These are phyloP conservation scores for Cydia pomonella DNA, from an alignment of 1,140 invertebrate genomes.

Conservation along the genomic window DNA sequence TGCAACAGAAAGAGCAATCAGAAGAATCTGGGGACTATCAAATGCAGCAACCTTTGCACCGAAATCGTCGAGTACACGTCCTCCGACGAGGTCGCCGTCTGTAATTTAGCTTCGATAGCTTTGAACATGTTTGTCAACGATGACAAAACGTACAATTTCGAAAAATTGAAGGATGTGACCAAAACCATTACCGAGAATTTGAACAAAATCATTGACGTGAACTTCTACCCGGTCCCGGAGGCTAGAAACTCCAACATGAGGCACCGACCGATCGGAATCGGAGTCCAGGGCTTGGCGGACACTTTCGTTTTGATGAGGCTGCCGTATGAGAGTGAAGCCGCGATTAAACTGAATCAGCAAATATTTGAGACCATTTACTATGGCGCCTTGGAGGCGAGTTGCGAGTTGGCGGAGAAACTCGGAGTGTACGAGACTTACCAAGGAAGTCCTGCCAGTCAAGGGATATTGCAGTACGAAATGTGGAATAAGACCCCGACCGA, in stretches of 20 bases:
- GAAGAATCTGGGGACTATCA: conserved; percentile 99
- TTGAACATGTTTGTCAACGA: conserved; percentile 96
- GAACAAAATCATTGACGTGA: conserved; percentile 99
- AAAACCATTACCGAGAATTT: conserved; percentile 96
- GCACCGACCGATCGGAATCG: conserved; percentile 98
- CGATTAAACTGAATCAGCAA: conserved; percentile 93
- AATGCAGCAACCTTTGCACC: conserved; percentile 98
- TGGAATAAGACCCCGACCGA: conserved; percentile 94
- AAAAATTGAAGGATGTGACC: conserved; percentile 92
- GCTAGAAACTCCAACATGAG: conserved; percentile 93
- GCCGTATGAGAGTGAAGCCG: conserved; percentile 94
- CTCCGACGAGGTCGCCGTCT: conserved; percentile 97
- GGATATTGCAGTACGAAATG: conserved; percentile 99
- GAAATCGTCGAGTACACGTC: conserved; percentile 98
- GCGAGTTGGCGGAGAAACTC: conserved; percentile 93
- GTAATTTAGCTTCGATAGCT: conserved; percentile 99
- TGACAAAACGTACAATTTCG: conserved; percentile 93
- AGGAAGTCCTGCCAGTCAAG: conserved; percentile 96
- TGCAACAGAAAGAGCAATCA: conserved; percentile 99
- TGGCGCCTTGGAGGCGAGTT: conserved; percentile 97
- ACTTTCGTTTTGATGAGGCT: conserved; percentile 96
- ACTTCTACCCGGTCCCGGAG: conserved; percentile 97
- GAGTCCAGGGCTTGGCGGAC: conserved; percentile 98
- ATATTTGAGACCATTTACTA: conserved; percentile 99
- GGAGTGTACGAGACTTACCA: conserved; percentile 96